phyloP scores from a whole-genome alignment of 2,113 vertebrate species.

The Prunella fulvescens region DNA sequence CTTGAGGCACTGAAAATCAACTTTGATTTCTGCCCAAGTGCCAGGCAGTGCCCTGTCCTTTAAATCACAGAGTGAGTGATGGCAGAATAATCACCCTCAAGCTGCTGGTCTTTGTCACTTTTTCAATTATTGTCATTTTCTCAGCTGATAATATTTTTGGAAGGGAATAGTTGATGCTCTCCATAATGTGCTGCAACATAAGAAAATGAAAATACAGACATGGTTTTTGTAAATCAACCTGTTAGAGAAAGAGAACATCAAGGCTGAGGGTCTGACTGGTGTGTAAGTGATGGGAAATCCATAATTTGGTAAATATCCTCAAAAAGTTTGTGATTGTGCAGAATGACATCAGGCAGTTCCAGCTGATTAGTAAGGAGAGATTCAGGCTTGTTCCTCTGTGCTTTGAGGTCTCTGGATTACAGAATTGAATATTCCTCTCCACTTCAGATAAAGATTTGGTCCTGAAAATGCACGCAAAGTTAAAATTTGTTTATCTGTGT shows the following conservation, averaged over 20 bases:
- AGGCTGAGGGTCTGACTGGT: not conserved
- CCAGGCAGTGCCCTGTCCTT: not conserved
- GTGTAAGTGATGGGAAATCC: not conserved
- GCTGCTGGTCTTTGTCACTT: not conserved
- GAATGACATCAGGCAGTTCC: not conserved
- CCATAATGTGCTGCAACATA: rapidly evolving
- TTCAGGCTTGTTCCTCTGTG: not conserved
- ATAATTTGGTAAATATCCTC: not conserved
- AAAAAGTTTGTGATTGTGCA: not conserved
- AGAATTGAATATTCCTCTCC: not conserved
- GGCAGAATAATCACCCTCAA: not conserved
- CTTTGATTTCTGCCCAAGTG: not conserved
- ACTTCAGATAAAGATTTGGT: not conserved
- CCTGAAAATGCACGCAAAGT: not conserved
- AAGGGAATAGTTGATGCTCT: not conserved
- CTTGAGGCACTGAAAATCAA: not conserved
- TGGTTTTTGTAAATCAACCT: not conserved
- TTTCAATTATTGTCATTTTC: not conserved
- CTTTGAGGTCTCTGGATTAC: not conserved
- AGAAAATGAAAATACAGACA: not conserved
- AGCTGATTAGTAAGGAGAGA: not conserved
- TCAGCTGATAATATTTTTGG: not conserved
- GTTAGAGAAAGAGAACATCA: rapidly evolving
- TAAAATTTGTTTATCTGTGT: not conserved
- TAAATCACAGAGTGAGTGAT: not conserved